phyloP scores from a whole-genome alignment of 2,113 vertebrate genomes.

The Planiliza haematocheilus region DNA sequence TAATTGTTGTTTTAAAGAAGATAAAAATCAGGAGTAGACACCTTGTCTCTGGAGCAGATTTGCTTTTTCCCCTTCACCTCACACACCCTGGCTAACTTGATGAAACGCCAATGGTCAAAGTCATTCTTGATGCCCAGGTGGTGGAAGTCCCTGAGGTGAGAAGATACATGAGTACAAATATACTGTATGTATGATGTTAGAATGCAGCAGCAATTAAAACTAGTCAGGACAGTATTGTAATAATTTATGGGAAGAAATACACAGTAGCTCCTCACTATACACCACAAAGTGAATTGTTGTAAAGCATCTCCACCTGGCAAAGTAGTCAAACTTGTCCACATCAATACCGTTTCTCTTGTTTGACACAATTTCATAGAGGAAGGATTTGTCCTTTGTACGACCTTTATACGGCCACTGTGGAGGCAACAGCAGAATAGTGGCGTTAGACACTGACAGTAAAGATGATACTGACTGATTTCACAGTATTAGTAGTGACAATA shows the following conservation, averaged over 20 bases:
- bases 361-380: conserved; percentile 93
- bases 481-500: too few species aligned
- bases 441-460: not conserved
- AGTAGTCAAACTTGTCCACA: conserved; percentile 97
- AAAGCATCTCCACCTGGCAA: conserved; percentile 86
- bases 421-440: not conserved
- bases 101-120: conserved; percentile 89
- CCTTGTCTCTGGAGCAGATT: conserved; percentile 93
- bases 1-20: not conserved
- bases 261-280: too few species aligned
- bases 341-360: conserved; percentile 92
- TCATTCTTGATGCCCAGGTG: conserved; percentile 92
- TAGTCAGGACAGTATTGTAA: too few species aligned
- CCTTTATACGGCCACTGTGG: conserved; percentile 87
- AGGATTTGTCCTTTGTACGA: conserved; percentile 85
- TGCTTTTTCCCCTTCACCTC: conserved; percentile 74
- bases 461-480: not conserved
- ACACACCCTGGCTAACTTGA: conserved; percentile 89
- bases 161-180: accelerated
- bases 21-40: conserved; percentile 41
- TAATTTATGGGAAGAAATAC: too few species aligned
- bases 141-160: conserved; percentile 87
- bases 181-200: too few species aligned
- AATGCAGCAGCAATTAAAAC: too few species aligned
- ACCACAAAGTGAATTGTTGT: too few species aligned